A percentile compares a stretch with the other conserved stretches of the same genome.
phyloP scores from a whole-genome alignment of 1,140 invertebrate genomes.

The Caenorhabditis briggsae region DNA sequence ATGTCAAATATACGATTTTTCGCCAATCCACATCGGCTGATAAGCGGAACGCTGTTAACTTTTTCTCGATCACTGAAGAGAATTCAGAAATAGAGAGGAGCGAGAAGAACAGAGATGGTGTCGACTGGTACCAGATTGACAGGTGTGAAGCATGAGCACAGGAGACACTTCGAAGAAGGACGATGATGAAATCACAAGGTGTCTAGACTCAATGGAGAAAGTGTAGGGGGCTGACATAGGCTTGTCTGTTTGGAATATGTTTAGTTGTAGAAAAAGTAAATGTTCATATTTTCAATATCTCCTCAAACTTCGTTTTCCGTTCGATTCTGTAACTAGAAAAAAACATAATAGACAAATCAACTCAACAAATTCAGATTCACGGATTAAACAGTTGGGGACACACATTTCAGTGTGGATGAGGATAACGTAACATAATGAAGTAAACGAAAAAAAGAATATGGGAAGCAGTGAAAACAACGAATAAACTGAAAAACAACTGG shows the following conservation, averaged over 20 bases:
- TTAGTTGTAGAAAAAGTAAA: background rate
- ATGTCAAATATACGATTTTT: background rate
- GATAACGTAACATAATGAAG: conserved; percentile 18
- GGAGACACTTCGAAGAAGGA: background rate
- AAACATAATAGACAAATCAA: background rate
- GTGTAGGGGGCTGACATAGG: background rate
- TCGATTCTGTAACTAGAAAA: background rate
- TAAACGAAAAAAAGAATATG: background rate
- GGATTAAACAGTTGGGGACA: background rate
- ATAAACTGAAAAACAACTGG: background rate
- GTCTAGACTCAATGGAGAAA: too few relatives aligned
- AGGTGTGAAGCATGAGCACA: background rate
- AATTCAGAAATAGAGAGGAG: background rate
- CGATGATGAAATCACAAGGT: too few relatives aligned
- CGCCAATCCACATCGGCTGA: background rate
- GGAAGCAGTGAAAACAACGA: background rate
- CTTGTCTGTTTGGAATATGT: background rate
- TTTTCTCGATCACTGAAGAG: background rate
- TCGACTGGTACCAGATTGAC: background rate
- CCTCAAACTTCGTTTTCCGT: background rate
- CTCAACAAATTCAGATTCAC: conserved; percentile 14
- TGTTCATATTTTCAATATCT: background rate
- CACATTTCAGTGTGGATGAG: background rate
- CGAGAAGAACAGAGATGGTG: background rate
- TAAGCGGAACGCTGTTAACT: background rate